Percentiles rank a stretch among this genome's conserved stretches.
Conservation (phyloP, 2,888 invertebrate genomes). For the Unio pictorum region DNA sequence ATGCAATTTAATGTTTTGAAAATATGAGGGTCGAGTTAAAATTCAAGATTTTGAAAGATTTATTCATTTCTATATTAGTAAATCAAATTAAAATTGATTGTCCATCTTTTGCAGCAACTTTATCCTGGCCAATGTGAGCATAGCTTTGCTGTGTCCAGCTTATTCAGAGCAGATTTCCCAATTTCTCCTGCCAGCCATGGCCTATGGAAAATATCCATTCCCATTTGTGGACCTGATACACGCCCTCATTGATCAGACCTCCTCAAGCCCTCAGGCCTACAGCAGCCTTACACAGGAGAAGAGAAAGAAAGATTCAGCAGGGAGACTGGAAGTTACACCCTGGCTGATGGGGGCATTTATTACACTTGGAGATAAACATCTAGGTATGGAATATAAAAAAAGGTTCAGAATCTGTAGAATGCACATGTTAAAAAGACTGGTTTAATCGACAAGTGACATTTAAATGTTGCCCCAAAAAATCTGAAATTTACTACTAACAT, state of each 20-base stretch:
- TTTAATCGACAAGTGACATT: too few relatives aligned
- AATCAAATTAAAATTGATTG: neutral
- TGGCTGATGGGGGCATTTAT: conserved; percentile 82
- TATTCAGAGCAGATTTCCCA: conserved; percentile 67
- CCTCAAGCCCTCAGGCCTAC: conserved; percentile 14
- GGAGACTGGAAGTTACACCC: conserved; percentile 73
- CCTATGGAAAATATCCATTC: conserved; percentile 62
- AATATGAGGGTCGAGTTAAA: neutral
- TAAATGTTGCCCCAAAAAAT: too few relatives aligned
- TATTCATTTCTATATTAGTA: neutral
- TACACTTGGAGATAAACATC: conserved; percentile 78
- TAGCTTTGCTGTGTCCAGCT: conserved; percentile 62
- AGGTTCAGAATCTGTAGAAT: too few relatives aligned
- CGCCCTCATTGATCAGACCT: conserved; percentile 49
- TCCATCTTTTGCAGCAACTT: conserved; percentile 39
- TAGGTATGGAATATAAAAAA: conserved; percentile 74
- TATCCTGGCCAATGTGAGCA: conserved; percentile 45
- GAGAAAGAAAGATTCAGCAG: conserved; percentile 8
- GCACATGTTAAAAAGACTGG: too few relatives aligned
- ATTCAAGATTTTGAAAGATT: too few relatives aligned
- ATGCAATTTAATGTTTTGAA: neutral
- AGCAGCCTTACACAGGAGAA: conserved; percentile 23
- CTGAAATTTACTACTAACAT: too few relatives aligned
- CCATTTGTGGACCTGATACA: conserved; percentile 67
- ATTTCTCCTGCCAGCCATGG: conserved; percentile 69